These are phyloP conservation scores for Smittia aterrima DNA, from an alignment of 2,888 invertebrate species.

Conservation along the genomic window DNA sequence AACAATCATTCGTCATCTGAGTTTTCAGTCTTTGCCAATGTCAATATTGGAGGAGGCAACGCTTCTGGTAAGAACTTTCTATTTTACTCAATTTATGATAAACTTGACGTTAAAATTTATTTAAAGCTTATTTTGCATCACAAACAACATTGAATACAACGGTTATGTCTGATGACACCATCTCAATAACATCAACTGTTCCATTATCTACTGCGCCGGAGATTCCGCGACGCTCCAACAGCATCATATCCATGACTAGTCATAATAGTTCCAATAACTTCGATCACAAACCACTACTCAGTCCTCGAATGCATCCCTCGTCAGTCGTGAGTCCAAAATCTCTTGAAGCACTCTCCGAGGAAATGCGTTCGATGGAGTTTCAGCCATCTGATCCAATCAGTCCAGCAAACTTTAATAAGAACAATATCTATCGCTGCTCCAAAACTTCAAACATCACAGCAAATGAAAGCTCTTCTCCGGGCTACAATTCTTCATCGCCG, in stretches of 20 bases:
- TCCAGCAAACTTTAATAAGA: background rate
- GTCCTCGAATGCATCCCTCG: slow-evolving; percentile 42
- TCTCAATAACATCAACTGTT: slow-evolving; percentile 41
- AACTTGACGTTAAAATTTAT: background rate
- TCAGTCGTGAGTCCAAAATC: slow-evolving; percentile 42
- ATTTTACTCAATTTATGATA: background rate
- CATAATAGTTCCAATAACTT: slow-evolving; percentile 42
- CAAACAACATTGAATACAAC: slow-evolving; percentile 43
- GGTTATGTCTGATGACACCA: slow-evolving; percentile 40
- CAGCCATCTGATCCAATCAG: slow-evolving; percentile 43
- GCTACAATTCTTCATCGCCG: slow-evolving; percentile 25
- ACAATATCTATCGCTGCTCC: background rate
- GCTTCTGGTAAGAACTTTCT: background rate
- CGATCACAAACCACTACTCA: slow-evolving; percentile 43
- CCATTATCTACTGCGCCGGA: slow-evolving; percentile 43
- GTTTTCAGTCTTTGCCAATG: slow-evolving; percentile 51
- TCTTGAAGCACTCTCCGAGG: slow-evolving; percentile 41
- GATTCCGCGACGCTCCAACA: slow-evolving; percentile 45
- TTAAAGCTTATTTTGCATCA: slow-evolving; percentile 42
- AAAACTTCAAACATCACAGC: slow-evolving; percentile 18
- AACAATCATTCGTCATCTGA: slow-evolving; percentile 44
- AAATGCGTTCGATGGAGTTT: slow-evolving; percentile 43
- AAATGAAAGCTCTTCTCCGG: slow-evolving; percentile 24
- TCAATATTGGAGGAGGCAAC: slow-evolving; percentile 43
- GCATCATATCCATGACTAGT: slow-evolving; percentile 44